Evolutionary conservation across 2,888 invertebrate genomes (phyloP).

Genomic region (Meloe dianella): DNA sequence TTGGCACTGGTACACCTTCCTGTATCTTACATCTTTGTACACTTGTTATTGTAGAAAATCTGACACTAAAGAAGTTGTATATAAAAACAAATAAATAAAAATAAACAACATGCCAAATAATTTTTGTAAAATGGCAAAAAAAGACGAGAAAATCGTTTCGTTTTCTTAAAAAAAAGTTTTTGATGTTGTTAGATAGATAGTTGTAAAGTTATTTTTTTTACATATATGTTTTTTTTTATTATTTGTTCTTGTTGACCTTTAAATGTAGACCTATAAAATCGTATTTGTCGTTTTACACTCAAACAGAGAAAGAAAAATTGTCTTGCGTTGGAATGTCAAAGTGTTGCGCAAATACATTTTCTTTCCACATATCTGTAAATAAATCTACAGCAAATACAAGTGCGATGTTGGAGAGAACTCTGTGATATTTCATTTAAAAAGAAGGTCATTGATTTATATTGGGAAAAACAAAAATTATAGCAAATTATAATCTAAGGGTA

Average conservation of each 20-base stretch:
- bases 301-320: conserved; percentile 8
- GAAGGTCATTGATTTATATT: not conserved
- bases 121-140: not conserved
- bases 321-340: conserved; percentile 29
- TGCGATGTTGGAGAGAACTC: not conserved
- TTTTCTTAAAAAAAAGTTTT: not conserved
- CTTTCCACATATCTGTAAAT: conserved; percentile 25
- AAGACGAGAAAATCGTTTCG: not conserved
- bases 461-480: not conserved
- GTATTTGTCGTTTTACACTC: conserved; percentile 10
- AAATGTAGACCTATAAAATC: conserved; percentile 11
- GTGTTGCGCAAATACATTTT: conserved; percentile 31
- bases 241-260: conserved; percentile 11
- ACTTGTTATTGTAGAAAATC: conserved; percentile 39
- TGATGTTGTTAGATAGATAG: conserved; percentile 1
- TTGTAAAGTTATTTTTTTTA: not conserved
- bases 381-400: not conserved
- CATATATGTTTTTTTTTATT: not conserved
- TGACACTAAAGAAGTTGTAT: not conserved
- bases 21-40: conserved; percentile 50
- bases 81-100: not conserved
- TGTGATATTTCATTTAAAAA: not conserved
- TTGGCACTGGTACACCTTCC: conserved; percentile 52
- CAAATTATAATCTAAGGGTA: not conserved
- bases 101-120: not conserved